Evolutionary conservation across 2,888 invertebrate genomes (phyloP).

Genomic region (Ctena decussata): DNA sequence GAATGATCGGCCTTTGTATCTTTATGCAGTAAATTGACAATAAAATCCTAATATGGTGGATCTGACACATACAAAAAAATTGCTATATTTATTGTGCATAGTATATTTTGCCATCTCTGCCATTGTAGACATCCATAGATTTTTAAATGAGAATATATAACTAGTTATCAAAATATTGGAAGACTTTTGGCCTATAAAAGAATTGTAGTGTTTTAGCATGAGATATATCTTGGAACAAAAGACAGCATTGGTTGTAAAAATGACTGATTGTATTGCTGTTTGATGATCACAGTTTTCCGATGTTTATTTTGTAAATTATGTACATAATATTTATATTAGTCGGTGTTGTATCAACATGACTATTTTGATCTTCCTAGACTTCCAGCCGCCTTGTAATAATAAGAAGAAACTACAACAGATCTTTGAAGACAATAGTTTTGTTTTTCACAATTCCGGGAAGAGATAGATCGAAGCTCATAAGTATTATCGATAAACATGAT

Average conservation of each 20-base stretch:
- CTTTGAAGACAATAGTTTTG: background rate
- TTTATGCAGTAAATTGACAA: no score
- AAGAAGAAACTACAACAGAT: background rate
- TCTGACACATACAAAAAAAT: no score
- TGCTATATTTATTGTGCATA: no score
- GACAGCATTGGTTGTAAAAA: slow-evolving; percentile 49
- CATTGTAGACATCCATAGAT: no score
- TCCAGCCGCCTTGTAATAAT: background rate
- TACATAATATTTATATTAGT: slow-evolving; percentile 63
- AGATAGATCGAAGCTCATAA: background rate
- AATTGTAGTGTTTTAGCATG: slow-evolving; percentile 44
- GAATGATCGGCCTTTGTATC: no score
- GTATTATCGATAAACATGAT: no score
- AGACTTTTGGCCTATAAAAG: slow-evolving; percentile 49
- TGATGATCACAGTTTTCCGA: slow-evolving; percentile 47
- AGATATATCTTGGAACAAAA: slow-evolving; percentile 55
- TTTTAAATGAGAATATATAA: no score
- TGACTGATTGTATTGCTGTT: slow-evolving; percentile 69
- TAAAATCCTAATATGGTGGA: no score
- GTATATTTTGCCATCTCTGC: no score
- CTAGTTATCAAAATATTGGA: no score
- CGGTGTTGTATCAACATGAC: slow-evolving; percentile 26
- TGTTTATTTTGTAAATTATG: slow-evolving; percentile 64
- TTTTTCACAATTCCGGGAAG: background rate
- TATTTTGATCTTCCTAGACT: background rate